These are phyloP conservation scores for Artibeus jamaicensis DNA, from an alignment of 2,797 vertebrate species.

Conservation along the genomic window DNA sequence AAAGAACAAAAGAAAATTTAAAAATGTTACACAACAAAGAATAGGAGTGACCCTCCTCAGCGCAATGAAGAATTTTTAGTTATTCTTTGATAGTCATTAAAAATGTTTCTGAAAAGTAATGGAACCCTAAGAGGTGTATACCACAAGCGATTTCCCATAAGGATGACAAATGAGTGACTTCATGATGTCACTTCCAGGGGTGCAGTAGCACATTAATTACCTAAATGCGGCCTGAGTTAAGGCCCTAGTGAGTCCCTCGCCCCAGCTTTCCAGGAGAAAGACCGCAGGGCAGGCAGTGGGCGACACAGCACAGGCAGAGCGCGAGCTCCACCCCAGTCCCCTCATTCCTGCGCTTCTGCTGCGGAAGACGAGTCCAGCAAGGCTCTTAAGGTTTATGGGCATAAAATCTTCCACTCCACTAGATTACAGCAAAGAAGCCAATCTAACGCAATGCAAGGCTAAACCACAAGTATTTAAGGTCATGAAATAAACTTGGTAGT, in stretches of 20 bases:
- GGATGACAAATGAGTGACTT: neutral
- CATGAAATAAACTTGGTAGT: neutral
- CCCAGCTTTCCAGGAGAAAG: neutral
- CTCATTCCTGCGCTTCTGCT: neutral
- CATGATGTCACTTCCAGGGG: neutral
- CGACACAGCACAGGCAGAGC: fast-evolving
- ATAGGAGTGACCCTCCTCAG: neutral
- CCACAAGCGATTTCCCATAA: neutral
- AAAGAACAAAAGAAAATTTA: neutral
- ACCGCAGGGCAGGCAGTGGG: fast-evolving
- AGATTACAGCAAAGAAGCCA: neutral
- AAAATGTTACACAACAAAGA: neutral
- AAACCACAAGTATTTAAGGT: neutral
- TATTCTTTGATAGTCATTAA: neutral
- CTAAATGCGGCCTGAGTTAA: neutral
- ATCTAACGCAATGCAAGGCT: neutral
- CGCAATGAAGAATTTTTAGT: neutral
- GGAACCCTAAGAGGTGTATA: neutral
- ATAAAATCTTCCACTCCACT: neutral
- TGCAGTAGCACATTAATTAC: neutral
- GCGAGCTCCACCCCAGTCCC: neutral
- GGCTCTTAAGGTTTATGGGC: neutral
- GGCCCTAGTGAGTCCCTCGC: neutral
- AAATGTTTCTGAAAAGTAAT: neutral
- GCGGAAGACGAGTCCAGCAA: neutral